A percentile compares a stretch with the other conserved stretches of the same genome.
Conservation (phyloP, 1,140 invertebrate species). For the Neodiprion virginianus region DNA sequence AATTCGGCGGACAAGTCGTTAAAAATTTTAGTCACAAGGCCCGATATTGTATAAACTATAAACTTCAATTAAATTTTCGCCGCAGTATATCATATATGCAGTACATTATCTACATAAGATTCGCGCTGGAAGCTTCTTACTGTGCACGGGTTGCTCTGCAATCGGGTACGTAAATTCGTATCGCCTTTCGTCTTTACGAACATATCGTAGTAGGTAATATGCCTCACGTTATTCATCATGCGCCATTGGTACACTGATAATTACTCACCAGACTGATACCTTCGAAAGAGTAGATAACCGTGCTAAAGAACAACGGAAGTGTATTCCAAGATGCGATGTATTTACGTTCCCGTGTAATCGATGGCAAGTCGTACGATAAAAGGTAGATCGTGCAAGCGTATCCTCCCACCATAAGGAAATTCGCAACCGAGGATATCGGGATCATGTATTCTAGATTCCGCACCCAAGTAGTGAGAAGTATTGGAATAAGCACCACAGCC, state of each 20-base stretch:
- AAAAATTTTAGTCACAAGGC: no score
- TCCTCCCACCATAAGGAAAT: constrained; percentile 71
- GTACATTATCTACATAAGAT: neutral
- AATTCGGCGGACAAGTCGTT: no score
- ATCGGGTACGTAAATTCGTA: no score
- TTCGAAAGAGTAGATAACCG: constrained; percentile 81
- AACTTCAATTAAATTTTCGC: neutral
- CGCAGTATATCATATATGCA: neutral
- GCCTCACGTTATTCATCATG: no score
- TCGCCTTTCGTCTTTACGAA: no score
- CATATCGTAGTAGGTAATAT: no score
- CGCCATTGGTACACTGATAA: neutral
- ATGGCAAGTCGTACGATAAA: constrained; percentile 71
- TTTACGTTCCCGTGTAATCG: constrained; percentile 57
- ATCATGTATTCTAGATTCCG: constrained; percentile 78
- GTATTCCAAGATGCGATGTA: constrained; percentile 66
- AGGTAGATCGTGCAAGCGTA: constrained; percentile 76
- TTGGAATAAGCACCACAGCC: constrained; percentile 73
- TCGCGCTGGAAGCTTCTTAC: no score
- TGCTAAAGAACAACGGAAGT: constrained; percentile 78
- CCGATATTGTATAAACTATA: no score
- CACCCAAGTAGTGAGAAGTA: constrained; percentile 77
- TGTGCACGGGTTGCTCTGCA: no score
- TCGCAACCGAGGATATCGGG: constrained; percentile 76
- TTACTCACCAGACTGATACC: constrained; percentile 76